These are phyloP conservation scores for Plestiodon gilberti DNA, from an alignment of 2,113 vertebrate genomes.

Conservation along the genomic window DNA sequence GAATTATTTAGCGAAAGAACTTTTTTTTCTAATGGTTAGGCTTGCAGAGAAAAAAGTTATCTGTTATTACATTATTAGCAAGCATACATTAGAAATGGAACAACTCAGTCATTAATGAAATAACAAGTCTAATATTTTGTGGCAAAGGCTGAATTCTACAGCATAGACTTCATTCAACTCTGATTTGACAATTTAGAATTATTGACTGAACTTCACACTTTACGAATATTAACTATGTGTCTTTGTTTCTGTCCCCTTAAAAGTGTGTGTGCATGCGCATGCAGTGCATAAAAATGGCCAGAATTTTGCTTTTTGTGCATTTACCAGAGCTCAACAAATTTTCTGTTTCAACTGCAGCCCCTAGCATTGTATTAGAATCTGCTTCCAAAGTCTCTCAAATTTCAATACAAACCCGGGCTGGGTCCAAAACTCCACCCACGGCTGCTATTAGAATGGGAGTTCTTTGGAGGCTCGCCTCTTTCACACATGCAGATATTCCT, in stretches of 20 bases:
- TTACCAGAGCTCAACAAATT: background rate
- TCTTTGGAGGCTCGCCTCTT: background rate
- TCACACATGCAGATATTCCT: background rate
- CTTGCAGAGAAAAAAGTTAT: slow-evolving; percentile 7
- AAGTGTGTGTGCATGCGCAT: too few relatives aligned
- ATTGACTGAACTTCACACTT: background rate
- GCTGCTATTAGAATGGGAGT: background rate
- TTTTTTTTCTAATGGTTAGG: slow-evolving; percentile 3
- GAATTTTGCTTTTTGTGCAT: background rate
- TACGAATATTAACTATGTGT: background rate
- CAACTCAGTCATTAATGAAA: slow-evolving; percentile 5
- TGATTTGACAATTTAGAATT: background rate
- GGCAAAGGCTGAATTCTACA: background rate
- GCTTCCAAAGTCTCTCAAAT: background rate
- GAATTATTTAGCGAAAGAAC: background rate
- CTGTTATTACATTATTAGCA: slow-evolving; percentile 36
- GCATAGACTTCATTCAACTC: background rate
- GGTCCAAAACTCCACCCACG: background rate
- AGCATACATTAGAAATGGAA: slow-evolving; percentile 2
- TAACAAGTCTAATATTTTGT: background rate
- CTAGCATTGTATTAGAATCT: background rate
- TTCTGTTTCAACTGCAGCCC: background rate
- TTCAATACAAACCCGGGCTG: background rate
- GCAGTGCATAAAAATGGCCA: background rate
- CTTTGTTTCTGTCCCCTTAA: background rate